A percentile compares a stretch with the other conserved stretches of the same genome.
These are phyloP conservation scores for Nannobrachium achirus DNA, from an alignment of 2,113 vertebrate species.

Conservation along the genomic window DNA sequence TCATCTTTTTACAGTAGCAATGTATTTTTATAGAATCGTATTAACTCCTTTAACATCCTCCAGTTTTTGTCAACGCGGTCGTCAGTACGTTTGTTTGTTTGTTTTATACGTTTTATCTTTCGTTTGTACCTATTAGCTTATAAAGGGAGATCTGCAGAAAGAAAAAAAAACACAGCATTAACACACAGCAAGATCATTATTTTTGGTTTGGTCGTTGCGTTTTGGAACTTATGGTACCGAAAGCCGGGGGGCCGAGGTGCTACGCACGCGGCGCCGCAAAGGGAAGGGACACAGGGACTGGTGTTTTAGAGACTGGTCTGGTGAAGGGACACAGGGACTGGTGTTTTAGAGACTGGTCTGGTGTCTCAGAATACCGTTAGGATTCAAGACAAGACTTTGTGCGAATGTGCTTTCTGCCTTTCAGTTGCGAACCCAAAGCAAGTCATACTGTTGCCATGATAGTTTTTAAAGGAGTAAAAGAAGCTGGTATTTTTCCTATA, in stretches of 20 bases:
- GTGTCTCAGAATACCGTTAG: no score
- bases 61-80: constrained; percentile 22
- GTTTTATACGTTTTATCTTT: constrained; percentile 31
- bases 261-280: no score
- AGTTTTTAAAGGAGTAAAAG: constrained; percentile 51
- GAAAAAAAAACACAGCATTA: constrained; percentile 81
- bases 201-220: no score
- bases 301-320: no score
- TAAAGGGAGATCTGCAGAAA: constrained; percentile 84
- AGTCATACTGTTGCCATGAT: constrained; percentile 44
- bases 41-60: constrained; percentile 61
- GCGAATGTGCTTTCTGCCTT: constrained; percentile 39
- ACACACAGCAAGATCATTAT: constrained; percentile 37
- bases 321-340: no score
- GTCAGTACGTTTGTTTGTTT: constrained; percentile 16
- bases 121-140: constrained; percentile 83
- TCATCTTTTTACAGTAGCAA: constrained; percentile 84
- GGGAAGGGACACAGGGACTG: no score
- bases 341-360: no score
- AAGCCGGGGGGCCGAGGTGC: neutral
- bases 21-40: constrained; percentile 88
- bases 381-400: no score
- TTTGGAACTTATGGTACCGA: constrained; percentile 82
- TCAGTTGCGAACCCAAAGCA: constrained; percentile 15
- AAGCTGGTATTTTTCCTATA: constrained; percentile 40